A percentile compares a stretch with the other conserved stretches of the same genome.
Evolutionary conservation across 2,113 vertebrate species (phyloP).

Genomic region (Heterocephalus glaber): DNA sequence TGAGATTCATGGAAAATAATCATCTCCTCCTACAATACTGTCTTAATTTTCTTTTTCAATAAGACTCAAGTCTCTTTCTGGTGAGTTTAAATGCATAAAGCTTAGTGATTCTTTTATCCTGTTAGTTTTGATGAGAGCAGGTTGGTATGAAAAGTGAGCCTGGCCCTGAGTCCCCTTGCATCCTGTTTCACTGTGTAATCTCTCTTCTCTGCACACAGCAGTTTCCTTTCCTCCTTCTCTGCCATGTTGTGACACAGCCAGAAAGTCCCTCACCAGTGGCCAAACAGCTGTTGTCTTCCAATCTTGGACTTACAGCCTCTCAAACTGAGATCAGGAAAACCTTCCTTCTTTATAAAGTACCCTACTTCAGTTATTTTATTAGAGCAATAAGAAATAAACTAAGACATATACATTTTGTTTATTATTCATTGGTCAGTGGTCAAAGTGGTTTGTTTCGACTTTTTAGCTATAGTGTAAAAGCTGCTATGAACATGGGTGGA

Average conservation of each 20-base stretch:
- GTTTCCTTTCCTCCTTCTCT: background rate
- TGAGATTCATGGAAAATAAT: background rate
- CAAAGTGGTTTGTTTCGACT: accelerated
- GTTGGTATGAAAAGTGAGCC: background rate
- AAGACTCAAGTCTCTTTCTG: background rate
- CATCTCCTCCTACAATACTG: background rate
- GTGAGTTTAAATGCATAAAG: background rate
- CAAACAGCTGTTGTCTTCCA: background rate
- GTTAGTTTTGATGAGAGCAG: background rate
- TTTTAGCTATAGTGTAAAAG: background rate
- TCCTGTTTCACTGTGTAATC: background rate
- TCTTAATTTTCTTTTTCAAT: conserved; percentile 9
- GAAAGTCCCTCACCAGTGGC: background rate
- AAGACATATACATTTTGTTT: background rate
- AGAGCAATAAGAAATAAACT: background rate
- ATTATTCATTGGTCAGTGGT: background rate
- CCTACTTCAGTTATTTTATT: background rate
- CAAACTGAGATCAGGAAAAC: background rate
- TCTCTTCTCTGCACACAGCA: background rate
- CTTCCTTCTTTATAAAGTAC: background rate
- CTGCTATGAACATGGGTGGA: background rate
- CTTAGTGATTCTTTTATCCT: background rate
- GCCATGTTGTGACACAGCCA: background rate
- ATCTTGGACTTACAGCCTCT: background rate
- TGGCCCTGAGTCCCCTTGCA: background rate